phyloP scores from a whole-genome alignment of 2,113 vertebrate species.

The Perca schrenkii region DNA sequence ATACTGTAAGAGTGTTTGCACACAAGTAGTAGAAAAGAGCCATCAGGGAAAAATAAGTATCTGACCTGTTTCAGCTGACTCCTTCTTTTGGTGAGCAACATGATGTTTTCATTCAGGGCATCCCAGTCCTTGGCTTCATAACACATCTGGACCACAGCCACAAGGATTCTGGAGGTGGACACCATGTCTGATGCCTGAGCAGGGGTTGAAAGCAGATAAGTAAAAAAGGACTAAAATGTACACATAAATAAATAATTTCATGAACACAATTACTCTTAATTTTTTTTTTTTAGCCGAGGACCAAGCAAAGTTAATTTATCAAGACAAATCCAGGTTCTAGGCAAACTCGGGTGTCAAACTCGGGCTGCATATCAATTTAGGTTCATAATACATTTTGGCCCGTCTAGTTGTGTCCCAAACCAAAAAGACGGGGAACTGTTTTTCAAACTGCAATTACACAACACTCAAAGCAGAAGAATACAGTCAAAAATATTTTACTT shows the following conservation, averaged over 20 bases:
- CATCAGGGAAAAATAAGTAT: not conserved
- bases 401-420: no score
- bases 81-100: constrained; percentile 95
- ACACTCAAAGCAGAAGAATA: no score
- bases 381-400: no score
- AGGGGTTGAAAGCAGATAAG: not conserved
- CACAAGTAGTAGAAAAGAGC: not conserved
- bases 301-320: not conserved
- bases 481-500: no score
- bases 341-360: no score
- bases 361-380: no score
- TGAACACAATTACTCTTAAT: not conserved
- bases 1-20: not conserved
- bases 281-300: not conserved
- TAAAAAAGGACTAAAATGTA: not conserved
- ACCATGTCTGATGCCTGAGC: constrained; percentile 97
- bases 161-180: constrained; percentile 96
- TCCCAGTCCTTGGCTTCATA: constrained; percentile 98
- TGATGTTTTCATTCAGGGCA: constrained; percentile 97
- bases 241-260: not conserved
- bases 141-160: constrained; percentile 97
- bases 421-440: no score
- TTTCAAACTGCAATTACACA: no score
- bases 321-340: not conserved
- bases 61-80: constrained; percentile 98